A percentile compares a stretch with the other conserved stretches of the same genome.
Conservation (phyloP, 2,888 invertebrate genomes). For the Urechis unicinctus region DNA sequence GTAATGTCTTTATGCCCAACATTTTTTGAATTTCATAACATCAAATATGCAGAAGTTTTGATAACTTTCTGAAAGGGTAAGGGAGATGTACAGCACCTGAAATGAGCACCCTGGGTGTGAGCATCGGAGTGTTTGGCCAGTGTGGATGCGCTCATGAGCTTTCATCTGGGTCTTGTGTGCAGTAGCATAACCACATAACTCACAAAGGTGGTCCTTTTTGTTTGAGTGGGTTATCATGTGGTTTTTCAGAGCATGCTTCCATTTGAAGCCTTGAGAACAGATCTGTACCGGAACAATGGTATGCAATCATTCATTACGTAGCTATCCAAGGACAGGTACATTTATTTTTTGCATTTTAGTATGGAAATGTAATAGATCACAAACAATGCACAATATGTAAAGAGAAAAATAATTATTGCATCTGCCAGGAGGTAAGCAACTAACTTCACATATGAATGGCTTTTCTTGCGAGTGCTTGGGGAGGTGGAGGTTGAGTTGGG, state of each 20-base stretch:
- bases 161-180: conserved; percentile 57
- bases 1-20: too few relatives aligned
- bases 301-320: not conserved
- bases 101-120: conserved; percentile 52
- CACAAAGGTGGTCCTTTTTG: conserved; percentile 57
- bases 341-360: too few relatives aligned
- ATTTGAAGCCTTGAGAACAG: conserved; percentile 57
- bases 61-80: too few relatives aligned
- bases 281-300: not conserved
- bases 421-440: too few relatives aligned
- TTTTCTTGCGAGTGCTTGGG: conserved; percentile 57
- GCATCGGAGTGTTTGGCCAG: conserved; percentile 55
- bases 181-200: conserved; percentile 58
- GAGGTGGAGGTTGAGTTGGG: conserved; percentile 54
- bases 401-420: too few relatives aligned
- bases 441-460: conserved; percentile 54
- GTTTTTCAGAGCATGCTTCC: conserved; percentile 57
- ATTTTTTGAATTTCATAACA: too few relatives aligned
- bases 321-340: too few relatives aligned
- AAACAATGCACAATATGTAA: too few relatives aligned
- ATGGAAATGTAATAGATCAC: too few relatives aligned
- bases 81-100: too few relatives aligned
- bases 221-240: conserved; percentile 53
- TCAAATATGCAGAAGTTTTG: too few relatives aligned
- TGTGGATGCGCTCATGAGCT: conserved; percentile 55